These are phyloP conservation scores for Dichetophora obliterata DNA, from an alignment of 2,888 invertebrate species.

Conservation along the genomic window DNA sequence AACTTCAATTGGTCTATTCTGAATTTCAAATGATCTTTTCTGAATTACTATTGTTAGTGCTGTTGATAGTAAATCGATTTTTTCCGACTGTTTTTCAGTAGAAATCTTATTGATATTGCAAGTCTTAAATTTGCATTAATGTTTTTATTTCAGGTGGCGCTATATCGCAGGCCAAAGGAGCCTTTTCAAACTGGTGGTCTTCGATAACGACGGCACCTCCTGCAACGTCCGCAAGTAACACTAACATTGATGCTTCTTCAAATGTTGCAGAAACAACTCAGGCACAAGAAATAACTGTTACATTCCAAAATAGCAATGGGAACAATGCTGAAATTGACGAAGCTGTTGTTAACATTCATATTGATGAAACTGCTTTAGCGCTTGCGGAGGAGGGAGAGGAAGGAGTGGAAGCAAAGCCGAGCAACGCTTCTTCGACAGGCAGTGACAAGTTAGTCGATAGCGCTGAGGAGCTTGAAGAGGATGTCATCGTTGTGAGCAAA, in stretches of 20 bases:
- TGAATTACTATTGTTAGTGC: too few relatives aligned
- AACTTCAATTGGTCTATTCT: too few relatives aligned
- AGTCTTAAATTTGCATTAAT: too few relatives aligned
- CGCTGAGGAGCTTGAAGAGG: slow-evolving; percentile 58
- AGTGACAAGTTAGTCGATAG: slow-evolving; percentile 56
- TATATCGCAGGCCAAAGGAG: slow-evolving; percentile 87
- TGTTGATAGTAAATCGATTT: too few relatives aligned
- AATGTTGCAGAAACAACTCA: slow-evolving; percentile 38
- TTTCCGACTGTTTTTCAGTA: too few relatives aligned
- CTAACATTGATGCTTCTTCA: slow-evolving; percentile 4
- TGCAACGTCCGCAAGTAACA: slow-evolving; percentile 21
- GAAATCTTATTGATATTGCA: too few relatives aligned
- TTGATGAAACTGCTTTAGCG: slow-evolving; percentile 46
- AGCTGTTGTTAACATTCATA: slow-evolving; percentile 59
- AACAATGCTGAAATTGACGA: slow-evolving; percentile 53
- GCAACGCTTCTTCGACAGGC: slow-evolving; percentile 23
- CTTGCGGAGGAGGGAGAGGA: slow-evolving; percentile 8
- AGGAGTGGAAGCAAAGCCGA: background rate
- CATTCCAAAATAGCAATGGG: slow-evolving; percentile 61
- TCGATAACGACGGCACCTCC: slow-evolving; percentile 73
- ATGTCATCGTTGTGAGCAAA: slow-evolving; percentile 16
- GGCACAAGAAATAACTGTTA: slow-evolving; percentile 57
- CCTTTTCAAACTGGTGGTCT: slow-evolving; percentile 89
- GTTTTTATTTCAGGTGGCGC: slow-evolving; percentile 78
- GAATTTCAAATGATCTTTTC: too few relatives aligned